A percentile compares a stretch with the other conserved stretches of the same genome.
These are phyloP conservation scores for Crocodylus rhombifer DNA, from an alignment of 2,797 vertebrate species.

Conservation along the genomic window DNA sequence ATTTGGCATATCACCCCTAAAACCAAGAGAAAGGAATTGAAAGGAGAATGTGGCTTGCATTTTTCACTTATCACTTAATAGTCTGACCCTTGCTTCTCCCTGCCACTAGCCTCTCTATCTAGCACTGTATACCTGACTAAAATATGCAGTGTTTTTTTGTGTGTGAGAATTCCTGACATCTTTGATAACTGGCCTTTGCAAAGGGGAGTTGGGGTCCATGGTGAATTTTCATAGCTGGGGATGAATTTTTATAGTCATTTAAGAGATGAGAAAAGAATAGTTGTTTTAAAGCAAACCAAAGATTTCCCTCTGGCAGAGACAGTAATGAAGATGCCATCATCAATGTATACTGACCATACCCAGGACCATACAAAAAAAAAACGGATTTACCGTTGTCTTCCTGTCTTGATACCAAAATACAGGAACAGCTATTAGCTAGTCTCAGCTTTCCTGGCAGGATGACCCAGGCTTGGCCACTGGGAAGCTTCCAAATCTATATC, in stretches of 20 bases:
- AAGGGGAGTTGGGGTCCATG: background rate
- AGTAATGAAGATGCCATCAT: background rate
- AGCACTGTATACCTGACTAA: background rate
- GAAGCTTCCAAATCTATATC: background rate
- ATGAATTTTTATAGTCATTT: background rate
- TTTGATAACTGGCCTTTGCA: background rate
- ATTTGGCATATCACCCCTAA: background rate
- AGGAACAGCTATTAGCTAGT: background rate
- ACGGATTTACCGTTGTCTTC: background rate
- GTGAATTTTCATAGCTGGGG: background rate
- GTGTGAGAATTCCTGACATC: background rate
- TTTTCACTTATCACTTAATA: background rate
- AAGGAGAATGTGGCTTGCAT: background rate
- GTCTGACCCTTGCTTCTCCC: background rate
- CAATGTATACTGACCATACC: background rate
- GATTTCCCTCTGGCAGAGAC: rapidly evolving
- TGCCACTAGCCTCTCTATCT: background rate
- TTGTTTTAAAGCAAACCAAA: background rate
- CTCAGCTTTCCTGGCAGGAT: background rate
- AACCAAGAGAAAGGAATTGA: background rate
- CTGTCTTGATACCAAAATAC: background rate
- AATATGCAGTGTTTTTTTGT: background rate
- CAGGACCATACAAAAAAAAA: background rate
- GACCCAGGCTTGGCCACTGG: rapidly evolving
- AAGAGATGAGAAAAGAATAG: background rate